These are phyloP conservation scores for Pseudochirops corinnae DNA, from an alignment of 2,797 vertebrate species.

Conservation along the genomic window DNA sequence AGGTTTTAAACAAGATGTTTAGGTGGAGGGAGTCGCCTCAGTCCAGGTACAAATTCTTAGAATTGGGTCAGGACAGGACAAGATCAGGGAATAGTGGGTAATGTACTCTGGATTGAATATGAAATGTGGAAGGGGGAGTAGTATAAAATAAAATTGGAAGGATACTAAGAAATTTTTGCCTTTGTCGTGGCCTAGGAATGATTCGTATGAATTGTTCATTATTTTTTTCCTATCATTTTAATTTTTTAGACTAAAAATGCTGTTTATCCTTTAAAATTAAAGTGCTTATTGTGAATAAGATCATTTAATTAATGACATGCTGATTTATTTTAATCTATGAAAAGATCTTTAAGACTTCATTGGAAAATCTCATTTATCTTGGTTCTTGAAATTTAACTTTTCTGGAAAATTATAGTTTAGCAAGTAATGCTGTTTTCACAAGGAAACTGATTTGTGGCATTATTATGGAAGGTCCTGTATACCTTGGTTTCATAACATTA, in stretches of 20 bases:
- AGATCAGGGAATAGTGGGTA: background rate
- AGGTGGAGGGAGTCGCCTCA: background rate
- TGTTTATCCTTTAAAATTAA: background rate
- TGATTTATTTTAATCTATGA: background rate
- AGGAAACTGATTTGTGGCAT: background rate
- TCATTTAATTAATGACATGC: background rate
- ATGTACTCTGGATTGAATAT: background rate
- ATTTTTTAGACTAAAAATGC: background rate
- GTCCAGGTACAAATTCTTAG: background rate
- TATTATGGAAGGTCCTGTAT: background rate
- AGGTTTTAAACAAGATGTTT: background rate
- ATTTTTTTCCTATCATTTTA: background rate
- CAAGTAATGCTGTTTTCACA: background rate
- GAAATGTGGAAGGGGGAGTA: background rate
- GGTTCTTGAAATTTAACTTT: background rate
- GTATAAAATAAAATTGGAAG: background rate
- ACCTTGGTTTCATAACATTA: background rate
- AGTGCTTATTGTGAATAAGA: background rate
- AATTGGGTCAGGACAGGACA: background rate
- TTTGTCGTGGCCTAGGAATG: background rate
- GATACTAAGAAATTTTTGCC: background rate
- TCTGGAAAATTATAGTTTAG: background rate
- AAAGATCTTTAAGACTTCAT: background rate
- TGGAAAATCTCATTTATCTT: background rate
- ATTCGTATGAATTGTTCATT: background rate